Conservation (phyloP, 2,888 invertebrate species). For the Oxytorus armatus region DNA sequence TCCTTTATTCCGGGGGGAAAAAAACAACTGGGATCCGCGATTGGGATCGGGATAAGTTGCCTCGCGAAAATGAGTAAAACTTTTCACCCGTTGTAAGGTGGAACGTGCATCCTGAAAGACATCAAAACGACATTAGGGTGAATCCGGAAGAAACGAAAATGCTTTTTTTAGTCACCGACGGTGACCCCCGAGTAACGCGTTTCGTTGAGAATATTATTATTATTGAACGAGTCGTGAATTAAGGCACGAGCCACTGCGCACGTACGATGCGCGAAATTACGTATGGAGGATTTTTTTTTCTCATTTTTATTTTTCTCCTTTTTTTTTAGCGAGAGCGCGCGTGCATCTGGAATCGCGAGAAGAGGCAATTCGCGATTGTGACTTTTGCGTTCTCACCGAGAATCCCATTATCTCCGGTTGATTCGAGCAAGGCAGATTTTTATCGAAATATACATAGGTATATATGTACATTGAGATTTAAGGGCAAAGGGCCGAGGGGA, state of each 20-base stretch:
- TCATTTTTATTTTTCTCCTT: not conserved
- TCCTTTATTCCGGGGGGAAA: not conserved
- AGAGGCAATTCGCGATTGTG: slow-evolving; percentile 36
- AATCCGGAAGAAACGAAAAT: slow-evolving; percentile 51
- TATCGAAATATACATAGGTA: slow-evolving; percentile 70
- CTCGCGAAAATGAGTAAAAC: not conserved
- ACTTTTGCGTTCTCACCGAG: slow-evolving; percentile 28
- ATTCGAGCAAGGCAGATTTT: slow-evolving; percentile 71
- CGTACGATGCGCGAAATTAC: not conserved
- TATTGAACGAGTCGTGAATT: not conserved
- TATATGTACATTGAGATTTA: slow-evolving; percentile 39
- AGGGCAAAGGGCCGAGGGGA: slow-evolving; percentile 55
- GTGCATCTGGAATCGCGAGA: slow-evolving; percentile 41
- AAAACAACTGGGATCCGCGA: too few relatives aligned
- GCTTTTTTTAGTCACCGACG: not conserved
- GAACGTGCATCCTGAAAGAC: slow-evolving; percentile 13
- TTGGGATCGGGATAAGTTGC: too few relatives aligned
- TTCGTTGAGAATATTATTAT: not conserved
- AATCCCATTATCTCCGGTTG: slow-evolving; percentile 63
- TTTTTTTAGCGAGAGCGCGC: not conserved
- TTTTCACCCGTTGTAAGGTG: slow-evolving; percentile 39
- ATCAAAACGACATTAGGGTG: slow-evolving; percentile 56
- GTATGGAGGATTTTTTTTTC: too few relatives aligned
- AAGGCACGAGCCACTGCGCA: slow-evolving; percentile 13
- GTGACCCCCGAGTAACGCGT: slow-evolving; percentile 10